Base-by-base conservation (phyloP, 1,140 invertebrate species). In the Mylabris phalerata region DNA sequence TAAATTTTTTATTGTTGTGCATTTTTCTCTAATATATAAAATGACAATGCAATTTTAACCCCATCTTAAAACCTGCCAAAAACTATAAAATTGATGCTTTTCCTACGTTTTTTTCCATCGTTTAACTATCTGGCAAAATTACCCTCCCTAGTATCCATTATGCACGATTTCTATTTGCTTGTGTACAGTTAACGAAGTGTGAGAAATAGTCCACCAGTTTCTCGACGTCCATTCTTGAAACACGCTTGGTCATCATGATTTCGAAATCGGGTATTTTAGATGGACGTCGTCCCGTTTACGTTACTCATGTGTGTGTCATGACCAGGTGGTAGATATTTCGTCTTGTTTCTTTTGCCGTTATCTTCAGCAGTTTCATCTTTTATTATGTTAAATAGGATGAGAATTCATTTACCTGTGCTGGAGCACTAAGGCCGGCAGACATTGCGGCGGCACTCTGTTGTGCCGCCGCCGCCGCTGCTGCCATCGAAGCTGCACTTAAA, bases 401-500 rank as follows among this genome's bases (percentile, higher is more conserved):
- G 32, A 32, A 32, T 32, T 32, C 32, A 32, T 32, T 75, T 71
- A 84, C 82, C 77, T 83, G 82, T 57, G 77, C 77, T 57, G 80
- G 78, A 65, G 78, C 74, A 19, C 73, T 77, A 19, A 83, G 74
- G 42, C 80, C 78, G 4, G 79, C 80, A 26, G 80, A 80, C 77
- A 83, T 83, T 19, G 78, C 79, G 32, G 75, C 75, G n/a, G 79
- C 78, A 4, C 78, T 79, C 61, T 82, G 82, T 57, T 81, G 80
- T n/a, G 81, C 82, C 32, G 81, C 81, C 4, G 80, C 81, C 9
- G 82, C 82, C 3, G 82, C 81, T 9, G 81, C 82, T 45, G 82
- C 82, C 79, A 83, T 83, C 46, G 80, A 82, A 3, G 82, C 81
- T 11, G 82, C 80, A 42, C 79, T 82, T 7, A 84, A 67, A 3